A percentile compares a stretch with the other conserved stretches of the same genome.
phyloP scores from a whole-genome alignment of 2,797 vertebrate species.

The Aratinga solstitialis region DNA sequence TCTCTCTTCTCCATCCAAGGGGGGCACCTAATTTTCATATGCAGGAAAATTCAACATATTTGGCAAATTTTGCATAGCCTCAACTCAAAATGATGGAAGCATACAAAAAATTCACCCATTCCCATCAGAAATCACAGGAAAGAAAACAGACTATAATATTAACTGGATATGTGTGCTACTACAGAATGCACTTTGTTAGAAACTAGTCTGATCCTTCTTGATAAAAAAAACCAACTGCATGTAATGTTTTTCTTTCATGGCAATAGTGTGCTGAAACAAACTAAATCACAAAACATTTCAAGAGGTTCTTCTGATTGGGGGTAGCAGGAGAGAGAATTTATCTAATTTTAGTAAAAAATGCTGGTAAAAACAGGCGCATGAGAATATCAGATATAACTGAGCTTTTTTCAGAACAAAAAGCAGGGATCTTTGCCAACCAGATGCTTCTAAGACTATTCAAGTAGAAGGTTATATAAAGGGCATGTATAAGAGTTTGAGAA shows the following conservation, averaged over 20 bases:
- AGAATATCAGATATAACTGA: neutral
- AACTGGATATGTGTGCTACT: neutral
- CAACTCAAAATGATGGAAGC: neutral
- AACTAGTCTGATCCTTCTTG: neutral
- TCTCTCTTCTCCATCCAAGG: neutral
- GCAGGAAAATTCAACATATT: neutral
- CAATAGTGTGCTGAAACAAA: neutral
- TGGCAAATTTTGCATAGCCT: neutral
- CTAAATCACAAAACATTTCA: neutral
- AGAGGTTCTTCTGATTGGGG: neutral
- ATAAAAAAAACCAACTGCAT: neutral
- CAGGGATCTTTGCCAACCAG: neutral
- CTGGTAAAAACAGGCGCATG: neutral
- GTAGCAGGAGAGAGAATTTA: neutral
- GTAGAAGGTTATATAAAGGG: neutral
- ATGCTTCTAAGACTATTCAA: neutral
- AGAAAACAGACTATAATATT: neutral
- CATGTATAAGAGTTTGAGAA: neutral
- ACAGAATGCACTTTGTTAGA: neutral
- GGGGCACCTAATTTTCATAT: neutral
- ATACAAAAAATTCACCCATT: neutral
- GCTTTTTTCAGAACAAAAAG: neutral
- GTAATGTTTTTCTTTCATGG: neutral
- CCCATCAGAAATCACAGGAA: neutral
- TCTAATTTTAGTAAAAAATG: neutral